phyloP scores from a whole-genome alignment of 2,888 invertebrate species.

The Hirtodrosophila histrioides region DNA sequence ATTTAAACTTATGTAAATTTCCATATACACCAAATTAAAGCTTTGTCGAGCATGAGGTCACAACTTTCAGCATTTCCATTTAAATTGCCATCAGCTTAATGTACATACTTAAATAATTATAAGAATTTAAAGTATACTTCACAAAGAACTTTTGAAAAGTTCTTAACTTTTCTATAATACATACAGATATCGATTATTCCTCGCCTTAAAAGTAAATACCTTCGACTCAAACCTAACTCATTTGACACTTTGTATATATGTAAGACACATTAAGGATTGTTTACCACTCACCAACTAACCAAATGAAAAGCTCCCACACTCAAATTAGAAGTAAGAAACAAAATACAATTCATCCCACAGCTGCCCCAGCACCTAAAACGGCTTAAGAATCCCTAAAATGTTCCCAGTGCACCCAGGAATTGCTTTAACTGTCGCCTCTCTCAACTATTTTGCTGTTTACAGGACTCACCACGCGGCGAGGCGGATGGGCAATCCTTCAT shows the following conservation, averaged over 20 bases:
- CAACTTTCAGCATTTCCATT: too few species aligned
- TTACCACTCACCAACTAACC: conserved; percentile 19
- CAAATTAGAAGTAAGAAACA: conserved; percentile 11
- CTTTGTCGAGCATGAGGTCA: too few species aligned
- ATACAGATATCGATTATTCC: conserved; percentile 19
- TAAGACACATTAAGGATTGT: conserved; percentile 13
- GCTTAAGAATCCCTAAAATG: conserved; percentile 45
- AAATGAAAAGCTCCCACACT: conserved; percentile 8
- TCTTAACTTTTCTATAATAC: neutral
- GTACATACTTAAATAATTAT: too few species aligned
- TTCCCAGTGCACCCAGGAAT: conserved; percentile 31
- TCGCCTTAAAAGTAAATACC: conserved; percentile 30
- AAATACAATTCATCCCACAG: conserved; percentile 29
- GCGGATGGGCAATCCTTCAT: conserved; percentile 89
- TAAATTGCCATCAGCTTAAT: too few species aligned
- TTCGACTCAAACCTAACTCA: conserved; percentile 7
- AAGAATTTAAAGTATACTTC: too few species aligned
- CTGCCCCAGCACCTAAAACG: conserved; percentile 54
- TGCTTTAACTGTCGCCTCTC: conserved; percentile 9
- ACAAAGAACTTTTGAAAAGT: neutral
- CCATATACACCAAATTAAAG: too few species aligned
- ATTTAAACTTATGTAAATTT: too few species aligned
- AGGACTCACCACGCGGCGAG: conserved; percentile 89
- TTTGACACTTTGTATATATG: conserved; percentile 38
- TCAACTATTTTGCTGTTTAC: conserved; percentile 55